Evolutionary conservation across 2,797 vertebrate genomes (phyloP), one percentile per base, ranked within the genome.

Genomic region (Erethizon dorsatum): DNA sequence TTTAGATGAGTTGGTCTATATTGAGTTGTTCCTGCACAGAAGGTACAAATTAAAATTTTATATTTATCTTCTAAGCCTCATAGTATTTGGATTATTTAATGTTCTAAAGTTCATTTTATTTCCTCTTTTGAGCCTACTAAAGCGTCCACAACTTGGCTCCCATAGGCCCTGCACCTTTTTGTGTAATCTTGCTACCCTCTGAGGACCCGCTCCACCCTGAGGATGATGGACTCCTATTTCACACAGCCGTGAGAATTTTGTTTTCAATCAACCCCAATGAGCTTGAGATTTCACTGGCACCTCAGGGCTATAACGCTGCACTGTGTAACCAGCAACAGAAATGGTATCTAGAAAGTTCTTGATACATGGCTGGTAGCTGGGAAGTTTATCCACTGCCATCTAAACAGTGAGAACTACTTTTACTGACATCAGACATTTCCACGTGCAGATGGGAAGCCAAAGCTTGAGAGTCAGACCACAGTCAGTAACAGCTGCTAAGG

Each of bases 401-500:
- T 80, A 94, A 95, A 69, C 31, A 83, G 50, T 78, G 71, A 94
- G 93, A 90, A 95, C 20, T 93, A 61, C 80, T 95, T 97, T 88
- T 96, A 92, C 82, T 65, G 78, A 80, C 50, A 86, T 88, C 92
- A 86, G 73, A 93, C 94, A 97, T 94, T 85, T 92, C 93, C 91
- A 31, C 56, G 80, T 92, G 95, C 92, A 94, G 95, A 92, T 96
- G 88, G 97, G 96, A 97, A 92, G 54, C 56, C 77, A 52, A 9
- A 69, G 92, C 0, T 0, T 65, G 50, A 77, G 20, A 80, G 45
- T 94, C 77, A 86, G 52, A 61, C 57, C 93, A 78, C 85, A 93
- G 94, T 54, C 80, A 61, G 89, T 28, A 88, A 56, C 31, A 93
- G 73, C 92, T 94, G 56, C 80, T 87, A 63, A 37, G 82, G 77